These are phyloP conservation scores for Leptinotarsa juncta DNA, from an alignment of 2,888 invertebrate genomes.

Conservation along the genomic window DNA sequence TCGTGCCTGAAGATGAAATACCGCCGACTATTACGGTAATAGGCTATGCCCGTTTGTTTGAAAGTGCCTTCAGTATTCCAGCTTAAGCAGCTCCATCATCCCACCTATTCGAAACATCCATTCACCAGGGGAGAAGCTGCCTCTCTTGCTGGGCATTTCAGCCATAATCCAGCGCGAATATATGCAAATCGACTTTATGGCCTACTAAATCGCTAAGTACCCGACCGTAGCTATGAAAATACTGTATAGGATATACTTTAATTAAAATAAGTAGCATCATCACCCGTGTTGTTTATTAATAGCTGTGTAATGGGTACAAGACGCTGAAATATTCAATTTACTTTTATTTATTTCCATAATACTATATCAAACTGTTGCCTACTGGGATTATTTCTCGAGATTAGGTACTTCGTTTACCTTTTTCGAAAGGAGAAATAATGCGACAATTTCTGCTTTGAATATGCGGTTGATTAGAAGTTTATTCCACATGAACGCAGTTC, in stretches of 20 bases:
- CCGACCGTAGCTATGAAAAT: slow-evolving; percentile 40
- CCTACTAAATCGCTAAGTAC: slow-evolving; percentile 42
- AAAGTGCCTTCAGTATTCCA: not conserved
- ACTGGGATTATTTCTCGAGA: slow-evolving; percentile 13
- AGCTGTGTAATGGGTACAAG: slow-evolving; percentile 28
- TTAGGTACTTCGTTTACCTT: not conserved
- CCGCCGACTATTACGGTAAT: not conserved
- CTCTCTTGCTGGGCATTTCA: slow-evolving; percentile 37
- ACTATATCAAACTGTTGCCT: slow-evolving; percentile 23
- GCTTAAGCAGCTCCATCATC: slow-evolving; percentile 2
- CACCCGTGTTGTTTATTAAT: slow-evolving; percentile 32
- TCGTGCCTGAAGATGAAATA: not conserved
- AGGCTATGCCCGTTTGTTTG: not conserved
- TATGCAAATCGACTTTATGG: slow-evolving; percentile 46
- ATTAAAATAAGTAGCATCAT: slow-evolving; percentile 38
- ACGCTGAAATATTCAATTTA: slow-evolving; percentile 27
- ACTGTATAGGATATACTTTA: slow-evolving; percentile 36
- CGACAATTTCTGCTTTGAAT: not conserved
- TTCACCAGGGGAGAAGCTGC: slow-evolving; percentile 20
- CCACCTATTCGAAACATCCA: slow-evolving; percentile 15
- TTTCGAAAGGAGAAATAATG: not conserved
- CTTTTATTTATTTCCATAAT: slow-evolving; percentile 28
- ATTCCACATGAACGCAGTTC: no score
- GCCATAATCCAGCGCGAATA: slow-evolving; percentile 33
- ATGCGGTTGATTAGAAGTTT: no score